phyloP scores from a whole-genome alignment of 2,797 vertebrate genomes.

The Allochrocebus solatus region DNA sequence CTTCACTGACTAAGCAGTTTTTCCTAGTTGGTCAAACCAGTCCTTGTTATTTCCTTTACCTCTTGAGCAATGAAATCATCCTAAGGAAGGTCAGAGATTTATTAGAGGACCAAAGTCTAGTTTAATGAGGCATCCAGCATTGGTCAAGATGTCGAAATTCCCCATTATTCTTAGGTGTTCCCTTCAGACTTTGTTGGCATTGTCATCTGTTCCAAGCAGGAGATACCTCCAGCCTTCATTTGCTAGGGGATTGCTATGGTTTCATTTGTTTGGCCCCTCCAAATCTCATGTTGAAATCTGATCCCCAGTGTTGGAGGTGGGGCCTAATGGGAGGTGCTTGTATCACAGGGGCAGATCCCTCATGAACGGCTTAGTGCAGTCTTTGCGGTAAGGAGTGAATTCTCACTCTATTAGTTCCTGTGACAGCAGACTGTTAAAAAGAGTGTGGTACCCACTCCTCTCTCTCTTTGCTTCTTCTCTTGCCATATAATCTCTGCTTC shows the following conservation, averaged over 20 bases:
- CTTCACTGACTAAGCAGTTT: background rate
- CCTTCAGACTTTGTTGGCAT: too few relatives aligned
- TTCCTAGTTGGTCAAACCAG: background rate
- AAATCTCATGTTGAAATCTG: background rate
- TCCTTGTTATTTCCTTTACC: background rate
- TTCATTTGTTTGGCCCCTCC: background rate
- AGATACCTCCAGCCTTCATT: background rate
- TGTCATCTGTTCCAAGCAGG: background rate
- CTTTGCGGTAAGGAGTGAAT: background rate
- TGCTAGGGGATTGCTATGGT: background rate
- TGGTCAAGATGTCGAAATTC: background rate
- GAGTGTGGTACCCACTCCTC: background rate
- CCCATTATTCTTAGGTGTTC: accelerated
- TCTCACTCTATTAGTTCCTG: background rate
- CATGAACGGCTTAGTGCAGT: background rate
- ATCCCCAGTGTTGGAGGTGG: background rate
- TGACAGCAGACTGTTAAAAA: background rate
- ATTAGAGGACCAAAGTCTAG: background rate
- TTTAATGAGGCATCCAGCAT: background rate
- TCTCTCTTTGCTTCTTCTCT: background rate
- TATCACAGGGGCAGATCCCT: background rate
- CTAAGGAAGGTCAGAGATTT: background rate
- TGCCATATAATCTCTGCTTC: background rate
- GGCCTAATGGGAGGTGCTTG: background rate
- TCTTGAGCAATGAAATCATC: background rate